A percentile compares a stretch with the other conserved stretches of the same genome.
Conservation (phyloP, 2,113 vertebrate genomes). For the Sylvietta virens region DNA sequence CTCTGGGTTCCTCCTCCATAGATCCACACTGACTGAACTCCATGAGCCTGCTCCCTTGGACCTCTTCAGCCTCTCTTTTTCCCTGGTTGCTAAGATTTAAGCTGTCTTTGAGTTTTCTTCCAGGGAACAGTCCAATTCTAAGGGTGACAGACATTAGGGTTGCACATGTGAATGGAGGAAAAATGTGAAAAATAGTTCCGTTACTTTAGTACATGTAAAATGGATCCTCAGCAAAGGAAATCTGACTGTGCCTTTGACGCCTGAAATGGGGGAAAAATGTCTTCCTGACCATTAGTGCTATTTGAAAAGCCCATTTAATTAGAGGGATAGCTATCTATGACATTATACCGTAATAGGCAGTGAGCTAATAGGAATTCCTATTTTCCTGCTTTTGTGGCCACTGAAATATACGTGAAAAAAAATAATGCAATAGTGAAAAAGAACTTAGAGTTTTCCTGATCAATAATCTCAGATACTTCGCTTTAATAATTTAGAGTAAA, state of each 20-base stretch:
- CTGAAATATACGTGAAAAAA: background rate
- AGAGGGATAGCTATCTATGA: background rate
- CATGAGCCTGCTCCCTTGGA: background rate
- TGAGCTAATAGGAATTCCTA: background rate
- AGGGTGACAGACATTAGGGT: fast-evolving
- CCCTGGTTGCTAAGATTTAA: background rate
- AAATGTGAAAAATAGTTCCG: background rate
- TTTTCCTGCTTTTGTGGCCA: background rate
- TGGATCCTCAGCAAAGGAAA: background rate
- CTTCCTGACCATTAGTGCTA: background rate
- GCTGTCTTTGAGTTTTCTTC: background rate
- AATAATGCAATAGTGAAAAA: background rate
- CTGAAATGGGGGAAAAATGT: background rate
- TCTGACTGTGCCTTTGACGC: background rate
- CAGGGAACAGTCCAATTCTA: background rate
- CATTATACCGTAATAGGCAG: background rate
- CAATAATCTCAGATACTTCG: background rate
- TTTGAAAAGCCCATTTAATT: background rate
- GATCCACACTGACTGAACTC: background rate
- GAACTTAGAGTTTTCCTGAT: background rate
- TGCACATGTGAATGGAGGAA: background rate
- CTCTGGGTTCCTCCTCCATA: background rate
- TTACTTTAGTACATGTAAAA: background rate
- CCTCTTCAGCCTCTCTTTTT: background rate
- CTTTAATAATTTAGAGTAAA: background rate